Base-by-base conservation (phyloP, 1,140 invertebrate species). In the Caenorhabditis brenneri region DNA sequence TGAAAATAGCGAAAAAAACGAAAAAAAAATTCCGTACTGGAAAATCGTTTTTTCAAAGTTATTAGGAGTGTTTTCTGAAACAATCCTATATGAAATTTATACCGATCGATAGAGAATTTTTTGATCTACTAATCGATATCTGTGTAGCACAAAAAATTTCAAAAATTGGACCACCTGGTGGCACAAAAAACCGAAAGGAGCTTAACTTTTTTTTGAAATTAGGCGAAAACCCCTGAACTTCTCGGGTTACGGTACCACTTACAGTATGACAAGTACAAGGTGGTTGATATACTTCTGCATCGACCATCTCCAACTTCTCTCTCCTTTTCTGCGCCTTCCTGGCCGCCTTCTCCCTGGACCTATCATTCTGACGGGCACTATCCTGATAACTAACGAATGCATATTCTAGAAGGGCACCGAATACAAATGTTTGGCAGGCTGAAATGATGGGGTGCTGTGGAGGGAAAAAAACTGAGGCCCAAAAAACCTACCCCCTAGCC, bases 331-430 rank as follows among this genome's bases (percentile, higher is more conserved):
- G 79, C 31, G 65, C 65, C 36, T 86, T 86, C 22, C 79, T 53
- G 2, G 65, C 36, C 2, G 53, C 79, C 36, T 79, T 46, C 27
- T 87, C 81, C 55, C 81, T 86, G 7, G 51, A 6, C 36, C 58
- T 58, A n/a, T 85, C 83, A 65, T 51, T 80, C 49, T 87, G 84
- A 22, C 84, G 69, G 1, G 27, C 49, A 46, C 36, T 87, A 39
- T 87, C 86, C 48, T 87, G 85, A 81, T 97, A 97, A 92, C 97
- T 97, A 81, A 97, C 96, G 79, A 97, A 93, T 29, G 96, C 96
- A 91, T 97, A 97, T 92, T 97, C 96, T 55, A 97, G 93, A 84
- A 97, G 92, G 19, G 96, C 96, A 29, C 95, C 95, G 91, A 97
- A 97, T 12, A 97, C 96, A 92, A 97, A 97, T 24, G 96, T 97